These are phyloP conservation scores for Anagrus nilaparvatae DNA, from an alignment of 1,140 invertebrate genomes.

Conservation along the genomic window DNA sequence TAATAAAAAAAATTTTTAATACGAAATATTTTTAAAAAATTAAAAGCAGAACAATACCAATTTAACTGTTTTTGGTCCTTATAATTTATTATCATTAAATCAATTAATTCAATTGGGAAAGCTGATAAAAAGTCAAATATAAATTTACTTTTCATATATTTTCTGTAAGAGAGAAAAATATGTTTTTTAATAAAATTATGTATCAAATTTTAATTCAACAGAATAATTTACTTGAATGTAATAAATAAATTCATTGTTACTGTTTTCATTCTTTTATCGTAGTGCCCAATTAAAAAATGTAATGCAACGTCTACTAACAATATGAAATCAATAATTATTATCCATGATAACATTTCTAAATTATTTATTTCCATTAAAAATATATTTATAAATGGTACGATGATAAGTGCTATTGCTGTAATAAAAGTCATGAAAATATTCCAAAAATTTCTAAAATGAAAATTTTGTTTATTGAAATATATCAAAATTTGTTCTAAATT, in stretches of 20 bases:
- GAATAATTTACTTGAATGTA: slow-evolving; percentile 22
- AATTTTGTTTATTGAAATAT: not conserved
- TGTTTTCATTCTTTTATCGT: slow-evolving; percentile 22
- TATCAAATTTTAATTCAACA: slow-evolving; percentile 2
- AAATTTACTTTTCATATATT: slow-evolving; percentile 28
- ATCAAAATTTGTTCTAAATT: slow-evolving; percentile 1
- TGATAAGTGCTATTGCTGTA: slow-evolving; percentile 14
- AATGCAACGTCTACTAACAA: slow-evolving; percentile 23
- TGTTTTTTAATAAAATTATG: not conserved
- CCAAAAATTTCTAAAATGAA: slow-evolving; percentile 26
- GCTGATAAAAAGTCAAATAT: slow-evolving; percentile 24
- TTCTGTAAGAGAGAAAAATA: slow-evolving; percentile 18
- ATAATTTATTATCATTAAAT: slow-evolving; percentile 13
- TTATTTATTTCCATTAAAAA: slow-evolving; percentile 18
- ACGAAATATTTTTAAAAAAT: slow-evolving; percentile 30
- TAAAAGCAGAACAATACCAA: slow-evolving; percentile 21
- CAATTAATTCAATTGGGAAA: slow-evolving; percentile 25
- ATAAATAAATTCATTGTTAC: slow-evolving; percentile 24
- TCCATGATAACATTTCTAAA: slow-evolving; percentile 5
- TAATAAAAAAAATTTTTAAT: slow-evolving; percentile 25
- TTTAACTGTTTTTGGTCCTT: not conserved
- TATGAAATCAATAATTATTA: slow-evolving; percentile 17
- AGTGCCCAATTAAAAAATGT: slow-evolving; percentile 32
- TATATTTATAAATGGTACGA: slow-evolving; percentile 21
- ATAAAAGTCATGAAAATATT: slow-evolving; percentile 24